Evolutionary conservation across 2,888 invertebrate genomes (phyloP), one percentile per base, ranked within the genome.

Genomic region (Rotaria macrura): DNA sequence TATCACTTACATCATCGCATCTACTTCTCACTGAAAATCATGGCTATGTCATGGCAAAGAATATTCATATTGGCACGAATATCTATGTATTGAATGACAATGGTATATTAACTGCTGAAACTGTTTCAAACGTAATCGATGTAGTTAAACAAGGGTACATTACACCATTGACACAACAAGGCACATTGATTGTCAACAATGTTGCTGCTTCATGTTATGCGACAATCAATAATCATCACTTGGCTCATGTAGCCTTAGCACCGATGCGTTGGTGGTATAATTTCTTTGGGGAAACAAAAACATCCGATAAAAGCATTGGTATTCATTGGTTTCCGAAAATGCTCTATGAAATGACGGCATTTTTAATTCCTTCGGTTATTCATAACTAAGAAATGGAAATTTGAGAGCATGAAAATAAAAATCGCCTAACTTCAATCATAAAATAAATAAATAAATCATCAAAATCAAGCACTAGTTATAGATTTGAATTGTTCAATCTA

Each of bases 241-340:
- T 86, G 12, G 86, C 86, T 47, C 86, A 86, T 84, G 29, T 47
- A 10, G 86, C 72, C 23, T 55, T 86, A 57, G 72, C 85, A 52
- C 86, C 86, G 10, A 85, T 85, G 34, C 54, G 86, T 40, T 86
- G 86, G 86, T 86, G 86, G 86, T 86, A 86, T 79, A n/a, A 5
- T 79, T 25, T 40, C 7, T 79, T 79, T 40, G 43, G 43, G 25
- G n/a, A 40, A 40, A 43, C 20, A 12, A 25, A 2, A 20, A 1
- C 2, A 25, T 25, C 40, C 25, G 23, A 79, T 79, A 34, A 85
- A 84, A 84, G 29, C 5, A 84, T 52, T 34, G 86, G 86, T 34
- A 84, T 84, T 84, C 86, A 86, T 84, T 86, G 86, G 86, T 86
- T 86, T 52, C 86, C 86, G 47, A 79, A 79, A 4, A 79, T 79